Conservation (phyloP, 2,888 invertebrate genomes). For the Pycnomerus fuliginosus region DNA sequence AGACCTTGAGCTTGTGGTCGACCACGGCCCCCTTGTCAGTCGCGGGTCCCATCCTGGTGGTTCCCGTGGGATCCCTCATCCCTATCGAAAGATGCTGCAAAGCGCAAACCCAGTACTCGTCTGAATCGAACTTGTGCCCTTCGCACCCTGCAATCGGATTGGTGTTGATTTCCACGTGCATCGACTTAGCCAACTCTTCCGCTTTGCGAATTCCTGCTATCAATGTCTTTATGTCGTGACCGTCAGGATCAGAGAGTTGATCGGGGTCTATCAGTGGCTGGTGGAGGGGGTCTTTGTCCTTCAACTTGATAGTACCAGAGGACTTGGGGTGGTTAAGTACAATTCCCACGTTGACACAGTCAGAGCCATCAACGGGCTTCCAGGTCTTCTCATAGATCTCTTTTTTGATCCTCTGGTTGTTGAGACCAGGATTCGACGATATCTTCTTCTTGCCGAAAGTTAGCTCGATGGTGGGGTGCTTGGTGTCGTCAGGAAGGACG, state of each 20-base stretch:
- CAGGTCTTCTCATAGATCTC: conserved; percentile 58
- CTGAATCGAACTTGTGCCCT: conserved; percentile 55
- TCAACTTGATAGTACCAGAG: conserved; percentile 66
- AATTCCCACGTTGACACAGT: conserved; percentile 60
- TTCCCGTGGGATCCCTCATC: conserved; percentile 53
- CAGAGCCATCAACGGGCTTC: conserved; percentile 52
- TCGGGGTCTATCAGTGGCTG: conserved; percentile 79
- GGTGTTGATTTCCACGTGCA: conserved; percentile 53
- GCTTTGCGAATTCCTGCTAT: conserved; percentile 58
- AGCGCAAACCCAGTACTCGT: conserved; percentile 74
- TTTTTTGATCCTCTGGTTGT: conserved; percentile 21
- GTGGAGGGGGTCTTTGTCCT: conserved; percentile 70
- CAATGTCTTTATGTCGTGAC: conserved; percentile 62
- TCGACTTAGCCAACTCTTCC: conserved; percentile 60
- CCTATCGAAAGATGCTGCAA: conserved; percentile 42
- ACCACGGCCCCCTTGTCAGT: conserved; percentile 65
- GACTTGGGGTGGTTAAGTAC: conserved; percentile 76
- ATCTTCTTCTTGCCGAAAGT: conserved; percentile 55
- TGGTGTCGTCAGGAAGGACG: conserved; percentile 37
- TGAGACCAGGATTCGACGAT: conserved; percentile 56
- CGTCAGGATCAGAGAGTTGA: conserved; percentile 66
- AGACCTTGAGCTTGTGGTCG: conserved; percentile 62
- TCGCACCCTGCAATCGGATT: conserved; percentile 55
- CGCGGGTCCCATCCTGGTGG: conserved; percentile 49
- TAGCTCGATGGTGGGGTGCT: conserved; percentile 45